Base-by-base conservation (phyloP, 2,888 invertebrate genomes). In the Aphrophora alni region DNA sequence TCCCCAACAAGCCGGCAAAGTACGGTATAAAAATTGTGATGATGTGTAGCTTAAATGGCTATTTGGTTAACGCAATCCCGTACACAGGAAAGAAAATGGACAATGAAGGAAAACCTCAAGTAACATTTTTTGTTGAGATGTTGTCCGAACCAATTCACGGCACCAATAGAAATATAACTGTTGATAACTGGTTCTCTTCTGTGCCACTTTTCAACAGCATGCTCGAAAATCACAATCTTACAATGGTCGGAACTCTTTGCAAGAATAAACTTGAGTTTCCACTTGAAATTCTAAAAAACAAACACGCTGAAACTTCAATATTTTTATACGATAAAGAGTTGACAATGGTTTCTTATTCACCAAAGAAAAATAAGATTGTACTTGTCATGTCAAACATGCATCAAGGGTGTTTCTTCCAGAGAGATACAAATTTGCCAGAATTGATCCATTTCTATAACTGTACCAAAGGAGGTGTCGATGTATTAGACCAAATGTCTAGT, bases 1-100 rank as follows among this genome's bases (percentile, higher is more conserved):
- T 75, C 21, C 44, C 25, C n/a, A 75, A 75, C 24, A 75, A 75
- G 21, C 75, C 75, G 33, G 33, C 33, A 33, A 33, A 33, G 33
- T 7, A 33, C 10, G 33, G 33, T 33, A 33, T 33, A 33, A 33
- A 33, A 33, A 33, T 33, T 33, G 33, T 33, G 33, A 33, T 33
- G 33, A 33, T 33, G 33, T 33, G 33, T 33, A 33, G 33, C 68
- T 68, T 14, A 21, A 24, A 68, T 24, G 68, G 68, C 4, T 68
- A 68, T 68, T 21, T 68, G 24, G 14, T 68, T 68, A 68, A 68
- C 24, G 68, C 21, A 21, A 68, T 68, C 68, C 68, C 14, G 24
- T 68, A 68, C 24, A 68, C 68, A 7, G 21, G 68, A 21, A 68
- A 68, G 24, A 68, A 68, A 68, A 68, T 68, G 68, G 24, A 68